Evolutionary conservation across 2,113 vertebrate species (phyloP).

Genomic region (Urocolius indicus): DNA sequence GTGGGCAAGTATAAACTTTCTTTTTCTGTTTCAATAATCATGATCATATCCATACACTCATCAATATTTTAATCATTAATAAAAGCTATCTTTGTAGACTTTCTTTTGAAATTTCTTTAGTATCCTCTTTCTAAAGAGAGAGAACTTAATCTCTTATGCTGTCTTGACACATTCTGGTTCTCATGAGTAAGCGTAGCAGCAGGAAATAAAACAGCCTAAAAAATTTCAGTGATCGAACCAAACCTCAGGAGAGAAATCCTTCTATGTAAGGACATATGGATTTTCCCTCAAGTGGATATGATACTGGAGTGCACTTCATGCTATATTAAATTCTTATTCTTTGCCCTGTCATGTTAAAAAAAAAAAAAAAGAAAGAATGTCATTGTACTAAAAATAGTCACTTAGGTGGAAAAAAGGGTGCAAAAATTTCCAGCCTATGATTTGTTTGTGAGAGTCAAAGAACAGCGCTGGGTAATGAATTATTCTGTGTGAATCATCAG

Average conservation of each 20-base stretch:
- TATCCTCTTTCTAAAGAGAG: not conserved
- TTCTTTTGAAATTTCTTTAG: not conserved
- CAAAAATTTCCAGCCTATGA: not conserved
- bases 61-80: not conserved
- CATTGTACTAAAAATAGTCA: not conserved
- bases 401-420: not conserved
- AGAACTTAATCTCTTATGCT: not conserved
- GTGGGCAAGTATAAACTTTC: fast-evolving
- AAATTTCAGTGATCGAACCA: not conserved
- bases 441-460: not conserved
- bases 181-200: not conserved
- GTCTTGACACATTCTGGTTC: not conserved
- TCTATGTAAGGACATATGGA: not conserved
- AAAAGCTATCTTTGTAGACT: not conserved
- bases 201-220: not conserved
- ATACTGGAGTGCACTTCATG: not conserved
- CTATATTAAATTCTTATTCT: not conserved
- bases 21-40: not conserved
- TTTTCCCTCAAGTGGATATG: not conserved
- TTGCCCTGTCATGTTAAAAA: not conserved
- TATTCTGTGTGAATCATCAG: not conserved
- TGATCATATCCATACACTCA: not conserved
- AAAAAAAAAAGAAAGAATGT: not conserved
- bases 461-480: not conserved
- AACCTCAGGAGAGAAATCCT: not conserved